These are phyloP conservation scores for Latrodectus hesperus DNA, from an alignment of 2,888 invertebrate genomes.

Conservation along the genomic window DNA sequence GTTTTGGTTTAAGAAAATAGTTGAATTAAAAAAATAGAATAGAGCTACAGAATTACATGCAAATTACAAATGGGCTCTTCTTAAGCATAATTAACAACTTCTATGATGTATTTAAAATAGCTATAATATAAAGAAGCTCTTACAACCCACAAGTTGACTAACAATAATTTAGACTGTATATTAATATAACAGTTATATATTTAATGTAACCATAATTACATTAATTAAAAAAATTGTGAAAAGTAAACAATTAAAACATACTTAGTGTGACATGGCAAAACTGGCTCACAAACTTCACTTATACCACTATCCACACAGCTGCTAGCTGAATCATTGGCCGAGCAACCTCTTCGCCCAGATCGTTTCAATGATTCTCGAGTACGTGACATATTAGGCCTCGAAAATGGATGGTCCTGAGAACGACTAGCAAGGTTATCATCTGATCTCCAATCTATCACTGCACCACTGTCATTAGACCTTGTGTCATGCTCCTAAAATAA, in stretches of 20 bases:
- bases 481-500: conserved; percentile 77
- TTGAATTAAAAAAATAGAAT: too few relatives aligned
- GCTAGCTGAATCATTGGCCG: conserved; percentile 72
- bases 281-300: conserved; percentile 73
- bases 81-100: too few relatives aligned
- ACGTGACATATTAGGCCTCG: conserved; percentile 72
- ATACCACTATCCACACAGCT: conserved; percentile 75
- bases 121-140: too few relatives aligned
- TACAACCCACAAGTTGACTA: too few relatives aligned
- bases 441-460: conserved; percentile 81
- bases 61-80: too few relatives aligned
- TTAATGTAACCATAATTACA: too few relatives aligned
- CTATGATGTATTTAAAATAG: too few relatives aligned
- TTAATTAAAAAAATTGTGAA: too few relatives aligned
- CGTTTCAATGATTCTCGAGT: conserved; percentile 22
- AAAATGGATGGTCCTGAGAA: neutral
- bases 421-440: conserved; percentile 74
- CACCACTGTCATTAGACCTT: conserved; percentile 87
- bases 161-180: too few relatives aligned
- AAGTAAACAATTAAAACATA: conserved; percentile 19
- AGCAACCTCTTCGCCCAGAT: neutral
- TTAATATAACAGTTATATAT: too few relatives aligned
- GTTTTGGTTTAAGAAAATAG: too few relatives aligned
- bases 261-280: conserved; percentile 64
- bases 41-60: too few relatives aligned